Percentiles rank a stretch among this genome's conserved stretches.
These are phyloP conservation scores for Scaptomyza parva DNA, from an alignment of 2,888 invertebrate genomes.

Conservation along the genomic window DNA sequence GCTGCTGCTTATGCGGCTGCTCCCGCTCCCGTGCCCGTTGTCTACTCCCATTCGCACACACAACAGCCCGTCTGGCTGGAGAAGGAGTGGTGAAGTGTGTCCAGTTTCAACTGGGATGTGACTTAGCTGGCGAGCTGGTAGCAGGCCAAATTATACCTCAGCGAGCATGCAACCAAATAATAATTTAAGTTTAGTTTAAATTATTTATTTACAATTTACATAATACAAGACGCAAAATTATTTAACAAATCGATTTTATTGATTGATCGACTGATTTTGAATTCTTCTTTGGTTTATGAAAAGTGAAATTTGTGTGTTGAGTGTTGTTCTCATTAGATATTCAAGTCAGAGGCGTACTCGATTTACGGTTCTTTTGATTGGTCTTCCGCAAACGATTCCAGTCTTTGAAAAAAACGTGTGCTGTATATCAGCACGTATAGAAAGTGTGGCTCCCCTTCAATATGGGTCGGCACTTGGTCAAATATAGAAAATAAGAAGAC, in stretches of 20 bases:
- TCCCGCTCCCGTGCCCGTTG: slow-evolving; percentile 85
- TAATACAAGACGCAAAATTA: slow-evolving; percentile 57
- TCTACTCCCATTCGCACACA: slow-evolving; percentile 83
- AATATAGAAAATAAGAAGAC: slow-evolving; percentile 26
- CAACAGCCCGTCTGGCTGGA: slow-evolving; percentile 84
- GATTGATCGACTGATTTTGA: neutral
- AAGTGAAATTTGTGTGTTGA: slow-evolving; percentile 56
- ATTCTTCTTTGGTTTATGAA: slow-evolving; percentile 29
- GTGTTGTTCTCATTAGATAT: slow-evolving; percentile 49
- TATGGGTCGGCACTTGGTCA: slow-evolving; percentile 59
- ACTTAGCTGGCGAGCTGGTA: slow-evolving; percentile 50
- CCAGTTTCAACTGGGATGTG: slow-evolving; percentile 72
- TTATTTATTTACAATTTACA: slow-evolving; percentile 74
- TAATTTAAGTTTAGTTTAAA: slow-evolving; percentile 80
- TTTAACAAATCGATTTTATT: slow-evolving; percentile 38
- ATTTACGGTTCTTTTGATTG: slow-evolving; percentile 69
- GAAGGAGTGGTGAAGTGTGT: slow-evolving; percentile 82
- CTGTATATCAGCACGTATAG: slow-evolving; percentile 37
- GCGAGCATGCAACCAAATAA: slow-evolving; percentile 80
- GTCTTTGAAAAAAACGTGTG: slow-evolving; percentile 50
- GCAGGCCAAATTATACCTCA: slow-evolving; percentile 69
- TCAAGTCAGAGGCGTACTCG: slow-evolving; percentile 39
- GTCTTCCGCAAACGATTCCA: slow-evolving; percentile 52
- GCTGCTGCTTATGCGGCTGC: slow-evolving; percentile 85
- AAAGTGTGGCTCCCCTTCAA: slow-evolving; percentile 50